Evolutionary conservation across 2,888 invertebrate species (phyloP).

Genomic region (Conomelus anceps): DNA sequence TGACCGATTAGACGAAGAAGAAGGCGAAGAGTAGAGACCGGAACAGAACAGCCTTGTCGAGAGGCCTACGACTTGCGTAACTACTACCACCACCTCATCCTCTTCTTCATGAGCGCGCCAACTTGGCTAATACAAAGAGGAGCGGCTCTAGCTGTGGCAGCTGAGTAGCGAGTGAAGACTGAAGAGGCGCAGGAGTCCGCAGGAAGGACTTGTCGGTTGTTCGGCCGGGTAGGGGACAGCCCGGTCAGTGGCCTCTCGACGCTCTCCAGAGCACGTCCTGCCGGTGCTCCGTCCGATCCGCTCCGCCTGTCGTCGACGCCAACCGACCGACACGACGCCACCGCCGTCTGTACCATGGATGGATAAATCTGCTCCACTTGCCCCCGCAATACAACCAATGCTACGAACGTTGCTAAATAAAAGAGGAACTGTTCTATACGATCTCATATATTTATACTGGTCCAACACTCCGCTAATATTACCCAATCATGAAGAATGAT

Average conservation of each 20-base stretch:
- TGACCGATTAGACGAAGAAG: background rate
- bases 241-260: background rate
- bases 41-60: background rate
- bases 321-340: background rate
- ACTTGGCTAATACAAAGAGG: too few species aligned
- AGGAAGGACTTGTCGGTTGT: too few species aligned
- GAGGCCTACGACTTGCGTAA: background rate
- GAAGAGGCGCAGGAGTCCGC: too few species aligned
- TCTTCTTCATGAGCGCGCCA: background rate
- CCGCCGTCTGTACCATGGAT: too few species aligned
- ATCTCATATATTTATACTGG: too few species aligned
- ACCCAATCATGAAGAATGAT: too few species aligned
- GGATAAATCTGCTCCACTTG: background rate
- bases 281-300: background rate
- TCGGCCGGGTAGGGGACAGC: background rate
- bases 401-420: background rate
- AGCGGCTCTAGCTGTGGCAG: too few species aligned
- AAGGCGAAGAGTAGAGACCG: background rate
- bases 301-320: background rate
- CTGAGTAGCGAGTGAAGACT: too few species aligned
- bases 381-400: background rate
- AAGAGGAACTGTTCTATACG: too few species aligned
- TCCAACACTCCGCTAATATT: too few species aligned
- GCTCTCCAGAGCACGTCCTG: background rate
- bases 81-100: background rate